Evolutionary conservation across 2,888 invertebrate genomes (phyloP), one percentile per base, ranked within the genome.

Genomic region (Emmelina monodactyla): DNA sequence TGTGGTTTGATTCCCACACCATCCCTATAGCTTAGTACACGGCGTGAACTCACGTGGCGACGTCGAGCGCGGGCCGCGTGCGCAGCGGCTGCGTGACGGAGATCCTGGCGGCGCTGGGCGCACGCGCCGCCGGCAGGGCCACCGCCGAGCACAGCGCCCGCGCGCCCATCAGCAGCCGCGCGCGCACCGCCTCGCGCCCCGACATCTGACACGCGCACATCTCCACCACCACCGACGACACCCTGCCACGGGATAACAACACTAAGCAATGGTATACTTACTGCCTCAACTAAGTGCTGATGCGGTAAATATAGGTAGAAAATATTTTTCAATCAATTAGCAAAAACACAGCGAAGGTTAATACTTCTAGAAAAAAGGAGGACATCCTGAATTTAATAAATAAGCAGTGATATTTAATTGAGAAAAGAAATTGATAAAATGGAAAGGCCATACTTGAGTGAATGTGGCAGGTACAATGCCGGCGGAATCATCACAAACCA

Each of bases 401-500:
- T n/a, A n/a, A n/a, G n/a, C n/a, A n/a, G n/a, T n/a, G n/a, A n/a
- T n/a, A n/a, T n/a, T n/a, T n/a, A n/a, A n/a, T n/a, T n/a, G n/a
- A n/a, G n/a, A 19, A 9, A 19, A 19, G 19, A 5, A 6, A 19
- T 19, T 7, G 15, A 15, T 12, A 30, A 16, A 32, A 22, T 10
- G n/a, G 31, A 22, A 5, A 25, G 22, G 12, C 12, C 9, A 11
- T 9, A 72, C 73, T 71, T 63, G 22, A 60, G 44, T 0, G 71
- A 70, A 38, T 65, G 55, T 0, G 38, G 38, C 4, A 75, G 43
- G 0, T 39, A 37, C 5, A 71, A 19, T 1, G 49, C 34, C 0
- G 56, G 56, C 0, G 73, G 72, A 14, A 65, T 57, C 1, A 76
- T 41, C 11, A 56, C 51, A 34, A 73, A 67, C 1, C 59, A 51